Evolutionary conservation across 2,113 vertebrate genomes (phyloP).

Genomic region (cat (Felis catus)): DNA sequence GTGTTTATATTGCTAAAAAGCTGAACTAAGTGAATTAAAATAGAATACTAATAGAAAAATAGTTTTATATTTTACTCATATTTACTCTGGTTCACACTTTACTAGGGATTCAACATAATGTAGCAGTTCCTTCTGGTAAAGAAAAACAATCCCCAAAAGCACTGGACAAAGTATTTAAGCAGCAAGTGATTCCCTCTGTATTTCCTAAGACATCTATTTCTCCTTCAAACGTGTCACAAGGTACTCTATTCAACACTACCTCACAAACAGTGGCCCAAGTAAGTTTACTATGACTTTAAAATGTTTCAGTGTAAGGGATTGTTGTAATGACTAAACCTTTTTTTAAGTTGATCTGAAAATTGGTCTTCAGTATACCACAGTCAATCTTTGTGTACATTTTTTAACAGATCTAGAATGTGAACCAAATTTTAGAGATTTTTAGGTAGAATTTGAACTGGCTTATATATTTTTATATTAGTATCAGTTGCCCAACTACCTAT

Average conservation of each 20-base stretch:
- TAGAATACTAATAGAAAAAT: not conserved
- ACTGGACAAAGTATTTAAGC: slow-evolving; percentile 84
- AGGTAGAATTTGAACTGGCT: not conserved
- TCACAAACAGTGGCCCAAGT: slow-evolving; percentile 84
- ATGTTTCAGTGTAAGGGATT: not conserved
- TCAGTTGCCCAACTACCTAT: not conserved
- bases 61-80: not conserved
- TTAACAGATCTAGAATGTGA: not conserved
- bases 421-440: slow-evolving; percentile 26
- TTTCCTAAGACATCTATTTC: slow-evolving; percentile 75
- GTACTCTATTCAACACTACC: slow-evolving; percentile 70
- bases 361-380: not conserved
- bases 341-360: not conserved
- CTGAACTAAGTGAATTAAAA: slow-evolving; percentile 12
- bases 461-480: not conserved
- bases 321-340: not conserved
- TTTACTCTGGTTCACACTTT: slow-evolving; percentile 43
- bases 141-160: slow-evolving; percentile 75
- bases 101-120: slow-evolving; percentile 72
- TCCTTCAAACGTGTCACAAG: slow-evolving; percentile 68
- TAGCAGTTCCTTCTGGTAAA: slow-evolving; percentile 68
- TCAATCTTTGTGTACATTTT: not conserved
- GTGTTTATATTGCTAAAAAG: not conserved
- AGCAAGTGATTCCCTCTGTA: slow-evolving; percentile 76
- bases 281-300: slow-evolving; percentile 70